Evolutionary conservation across 2,113 vertebrate genomes (phyloP), one percentile per base, ranked within the genome.

Genomic region (Xyliphius kryptos): DNA sequence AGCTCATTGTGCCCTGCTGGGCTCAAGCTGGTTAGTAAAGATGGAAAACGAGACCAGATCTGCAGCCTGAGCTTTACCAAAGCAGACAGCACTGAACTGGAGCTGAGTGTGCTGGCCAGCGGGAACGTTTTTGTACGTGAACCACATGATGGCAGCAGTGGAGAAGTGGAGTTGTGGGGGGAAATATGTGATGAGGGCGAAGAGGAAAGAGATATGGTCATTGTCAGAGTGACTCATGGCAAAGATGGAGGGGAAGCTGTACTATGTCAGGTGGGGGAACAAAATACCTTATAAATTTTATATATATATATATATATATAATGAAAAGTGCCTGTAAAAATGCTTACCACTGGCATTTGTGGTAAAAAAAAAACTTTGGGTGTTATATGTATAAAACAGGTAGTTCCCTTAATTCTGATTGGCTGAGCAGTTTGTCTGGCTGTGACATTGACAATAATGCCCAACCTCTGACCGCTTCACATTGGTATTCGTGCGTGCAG

Each of bases 231-330:
- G 50, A 80, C 84, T 1, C 83, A 88, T 0, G 90, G 90, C 32
- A 74, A 71, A 3, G 26, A 67, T 0, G 85, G 87, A 7, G 96
- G 96, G 19, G 91, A 92, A 80, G 94, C 94, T 13, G 59, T 99
- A 43, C 88, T 98, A 2, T 92, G 83, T 77, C 95, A 99, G 94
- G 95, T 97, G 89, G 7, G 36, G 20, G 8, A 36, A 14, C n/a
- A n/a, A n/a, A n/a, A n/a, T n/a, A n/a, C n/a, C n/a, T n/a, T n/a
- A n/a, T n/a, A n/a, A n/a, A n/a, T n/a, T n/a, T n/a, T n/a, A n/a
- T n/a, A n/a, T n/a, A n/a, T n/a, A n/a, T n/a, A n/a, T n/a, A n/a
- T n/a, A n/a, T n/a, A n/a, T n/a, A n/a, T n/a, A n/a, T n/a, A n/a
- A n/a, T n/a, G n/a, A n/a, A n/a, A n/a, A n/a, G n/a, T n/a, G n/a